phyloP scores from a whole-genome alignment of 2,113 vertebrate genomes.

The Astur gentilis region DNA sequence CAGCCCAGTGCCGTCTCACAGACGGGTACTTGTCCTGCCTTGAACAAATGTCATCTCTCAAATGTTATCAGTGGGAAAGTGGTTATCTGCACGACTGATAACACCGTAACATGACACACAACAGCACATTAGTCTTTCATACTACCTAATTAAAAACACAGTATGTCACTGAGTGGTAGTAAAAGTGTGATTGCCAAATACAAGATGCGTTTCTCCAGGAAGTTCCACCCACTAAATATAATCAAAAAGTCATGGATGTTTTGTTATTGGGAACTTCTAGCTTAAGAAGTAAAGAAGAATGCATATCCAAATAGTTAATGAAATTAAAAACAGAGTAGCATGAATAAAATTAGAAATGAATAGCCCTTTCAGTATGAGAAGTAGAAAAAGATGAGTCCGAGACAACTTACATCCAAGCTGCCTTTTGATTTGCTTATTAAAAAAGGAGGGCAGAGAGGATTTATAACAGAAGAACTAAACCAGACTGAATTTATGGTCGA shows the following conservation, averaged over 20 bases:
- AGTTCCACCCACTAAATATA: background rate
- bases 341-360: slow-evolving; percentile 38
- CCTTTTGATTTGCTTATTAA: slow-evolving; percentile 32
- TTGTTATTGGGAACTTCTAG: background rate
- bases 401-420: background rate
- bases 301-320: background rate
- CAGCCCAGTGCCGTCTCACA: background rate
- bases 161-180: background rate
- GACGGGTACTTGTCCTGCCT: background rate
- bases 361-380: slow-evolving; percentile 1
- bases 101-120: background rate
- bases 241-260: background rate
- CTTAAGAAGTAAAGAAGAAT: background rate
- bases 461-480: slow-evolving; percentile 20
- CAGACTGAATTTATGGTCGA: background rate
- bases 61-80: background rate
- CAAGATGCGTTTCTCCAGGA: background rate
- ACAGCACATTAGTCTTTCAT: background rate
- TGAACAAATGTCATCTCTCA: background rate
- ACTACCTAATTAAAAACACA: slow-evolving; percentile 17
- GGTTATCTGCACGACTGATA: background rate
- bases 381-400: background rate
- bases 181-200: background rate
- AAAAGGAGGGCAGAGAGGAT: background rate
- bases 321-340: slow-evolving; percentile 25